These are phyloP conservation scores for Microplitis demolitor DNA, from an alignment of 1,140 invertebrate genomes.

Conservation along the genomic window DNA sequence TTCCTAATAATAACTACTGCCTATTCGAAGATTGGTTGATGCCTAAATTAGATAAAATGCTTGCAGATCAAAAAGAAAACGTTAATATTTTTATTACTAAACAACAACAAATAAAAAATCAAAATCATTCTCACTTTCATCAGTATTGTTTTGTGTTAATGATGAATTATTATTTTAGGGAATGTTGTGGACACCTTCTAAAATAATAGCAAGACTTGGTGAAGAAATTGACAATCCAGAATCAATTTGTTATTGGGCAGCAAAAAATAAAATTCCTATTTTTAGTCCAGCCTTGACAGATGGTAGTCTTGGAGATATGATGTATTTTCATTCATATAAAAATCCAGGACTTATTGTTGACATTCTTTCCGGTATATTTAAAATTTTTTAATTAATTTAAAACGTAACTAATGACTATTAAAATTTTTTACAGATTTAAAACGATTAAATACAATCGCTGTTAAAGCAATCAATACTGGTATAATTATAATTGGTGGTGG, in stretches of 20 bases:
- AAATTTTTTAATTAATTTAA: not conserved
- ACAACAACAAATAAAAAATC: slow-evolving; percentile 7
- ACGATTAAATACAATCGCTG: slow-evolving; percentile 92
- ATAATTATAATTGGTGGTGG: slow-evolving; percentile 98
- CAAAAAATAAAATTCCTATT: slow-evolving; percentile 96
- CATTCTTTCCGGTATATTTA: slow-evolving; percentile 78
- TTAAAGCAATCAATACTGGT: slow-evolving; percentile 91
- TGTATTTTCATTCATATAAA: slow-evolving; percentile 97
- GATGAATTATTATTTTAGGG: slow-evolving; percentile 51
- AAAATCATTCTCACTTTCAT: not conserved
- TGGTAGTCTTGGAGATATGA: slow-evolving; percentile 98
- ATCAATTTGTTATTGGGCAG: slow-evolving; percentile 98
- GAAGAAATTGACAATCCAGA: slow-evolving; percentile 88
- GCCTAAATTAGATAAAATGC: slow-evolving; percentile 90
- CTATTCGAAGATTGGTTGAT: slow-evolving; percentile 98
- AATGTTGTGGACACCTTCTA: slow-evolving; percentile 91
- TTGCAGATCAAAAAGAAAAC: slow-evolving; percentile 83
- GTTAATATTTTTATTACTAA: slow-evolving; percentile 44
- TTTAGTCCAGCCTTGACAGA: slow-evolving; percentile 98
- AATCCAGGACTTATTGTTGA: slow-evolving; percentile 92
- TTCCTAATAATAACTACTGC: slow-evolving; percentile 99
- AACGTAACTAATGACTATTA: not conserved
- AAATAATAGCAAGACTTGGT: slow-evolving; percentile 82
- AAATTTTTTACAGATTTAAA: slow-evolving; percentile 73
- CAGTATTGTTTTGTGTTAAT: not conserved